Evolutionary conservation across 2,113 vertebrate species (phyloP).

Genomic region (Sardina pilchardus): DNA sequence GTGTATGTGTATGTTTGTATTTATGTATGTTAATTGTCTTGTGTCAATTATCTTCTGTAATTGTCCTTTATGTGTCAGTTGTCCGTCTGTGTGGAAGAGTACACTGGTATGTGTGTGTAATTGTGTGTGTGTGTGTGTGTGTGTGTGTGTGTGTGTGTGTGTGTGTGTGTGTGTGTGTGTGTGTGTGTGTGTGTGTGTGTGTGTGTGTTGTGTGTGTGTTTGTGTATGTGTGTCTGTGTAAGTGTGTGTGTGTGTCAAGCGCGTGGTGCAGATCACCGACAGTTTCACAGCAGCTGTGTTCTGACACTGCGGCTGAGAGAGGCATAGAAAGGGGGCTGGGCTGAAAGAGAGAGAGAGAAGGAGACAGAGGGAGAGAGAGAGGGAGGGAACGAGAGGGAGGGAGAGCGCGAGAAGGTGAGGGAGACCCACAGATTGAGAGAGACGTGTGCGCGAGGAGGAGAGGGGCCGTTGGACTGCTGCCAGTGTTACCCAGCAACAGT

Average conservation of each 20-base stretch:
- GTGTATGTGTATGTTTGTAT: neutral
- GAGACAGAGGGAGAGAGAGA: neutral
- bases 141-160: neutral
- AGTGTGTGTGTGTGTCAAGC: slow-evolving; percentile 3
- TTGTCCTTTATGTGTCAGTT: neutral
- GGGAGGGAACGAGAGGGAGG: slow-evolving; percentile 33
- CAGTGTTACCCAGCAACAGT: slow-evolving; percentile 68
- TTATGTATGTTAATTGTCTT: neutral
- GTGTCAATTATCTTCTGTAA: neutral
- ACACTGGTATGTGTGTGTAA: slow-evolving; percentile 39
- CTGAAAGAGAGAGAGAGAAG: slow-evolving; percentile 38
- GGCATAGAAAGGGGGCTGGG: slow-evolving; percentile 51
- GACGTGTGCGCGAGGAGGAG: slow-evolving; percentile 36
- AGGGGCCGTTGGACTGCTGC: slow-evolving; percentile 58
- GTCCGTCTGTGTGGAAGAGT: slow-evolving; percentile 17
- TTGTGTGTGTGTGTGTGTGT: neutral
- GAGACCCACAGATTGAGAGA: slow-evolving; percentile 47
- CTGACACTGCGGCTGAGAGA: slow-evolving; percentile 50
- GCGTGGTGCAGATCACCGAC: slow-evolving; percentile 40
- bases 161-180: slow-evolving; percentile 41
- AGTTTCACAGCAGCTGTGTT: slow-evolving; percentile 57
- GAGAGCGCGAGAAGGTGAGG: slow-evolving; percentile 46
- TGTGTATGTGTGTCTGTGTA: neutral
- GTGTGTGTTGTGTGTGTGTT: slow-evolving; percentile 16
- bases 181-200: slow-evolving; percentile 33